Evolutionary conservation across 2,113 vertebrate species (phyloP).

Genomic region (Otis tarda): DNA sequence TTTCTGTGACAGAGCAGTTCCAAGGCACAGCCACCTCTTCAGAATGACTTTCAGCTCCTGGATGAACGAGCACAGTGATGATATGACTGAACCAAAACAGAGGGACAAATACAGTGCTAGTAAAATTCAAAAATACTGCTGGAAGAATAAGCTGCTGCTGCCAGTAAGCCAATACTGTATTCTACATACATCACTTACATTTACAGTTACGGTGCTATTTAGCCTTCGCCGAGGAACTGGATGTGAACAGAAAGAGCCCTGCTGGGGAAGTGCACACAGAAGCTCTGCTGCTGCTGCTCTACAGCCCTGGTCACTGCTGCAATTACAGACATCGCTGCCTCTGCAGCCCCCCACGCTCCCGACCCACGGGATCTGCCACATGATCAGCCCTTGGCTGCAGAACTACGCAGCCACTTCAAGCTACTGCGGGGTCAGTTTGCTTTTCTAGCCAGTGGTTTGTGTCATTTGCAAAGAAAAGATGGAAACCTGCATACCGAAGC

Average conservation of each 20-base stretch:
- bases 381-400: not conserved
- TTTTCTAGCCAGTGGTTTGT: not conserved
- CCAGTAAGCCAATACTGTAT: not conserved
- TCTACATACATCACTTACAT: not conserved
- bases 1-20: not conserved
- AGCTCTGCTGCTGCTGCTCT: not conserved
- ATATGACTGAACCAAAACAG: not conserved
- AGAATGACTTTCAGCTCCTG: not conserved
- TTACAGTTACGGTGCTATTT: not conserved
- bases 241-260: not conserved
- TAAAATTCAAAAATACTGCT: not conserved
- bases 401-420: not conserved
- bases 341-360: not conserved
- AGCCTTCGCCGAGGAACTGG: not conserved
- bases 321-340: not conserved
- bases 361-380: not conserved
- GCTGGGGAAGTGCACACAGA: not conserved
- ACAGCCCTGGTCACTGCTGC: not conserved
- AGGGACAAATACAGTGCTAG: not conserved
- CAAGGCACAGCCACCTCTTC: not conserved
- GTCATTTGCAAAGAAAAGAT: not conserved
- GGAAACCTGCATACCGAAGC: not conserved
- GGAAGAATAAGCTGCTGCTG: not conserved
- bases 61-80: not conserved
- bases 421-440: not conserved